Evolutionary conservation across 2,888 invertebrate genomes (phyloP).

Genomic region (Adela reaumurella): DNA sequence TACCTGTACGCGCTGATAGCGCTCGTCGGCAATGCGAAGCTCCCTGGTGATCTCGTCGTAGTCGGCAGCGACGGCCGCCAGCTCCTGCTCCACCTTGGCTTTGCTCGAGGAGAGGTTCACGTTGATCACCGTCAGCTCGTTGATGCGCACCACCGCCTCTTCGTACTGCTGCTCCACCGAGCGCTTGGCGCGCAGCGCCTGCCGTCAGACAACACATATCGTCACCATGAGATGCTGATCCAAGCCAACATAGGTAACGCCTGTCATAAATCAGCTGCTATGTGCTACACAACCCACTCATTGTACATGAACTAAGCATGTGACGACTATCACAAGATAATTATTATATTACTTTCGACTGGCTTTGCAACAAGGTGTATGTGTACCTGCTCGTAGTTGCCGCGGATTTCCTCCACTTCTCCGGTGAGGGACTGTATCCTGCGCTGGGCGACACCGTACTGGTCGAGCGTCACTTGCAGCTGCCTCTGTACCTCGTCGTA

Average conservation of each 20-base stretch:
- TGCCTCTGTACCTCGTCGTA: conserved; percentile 97
- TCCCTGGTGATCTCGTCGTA: conserved; percentile 98
- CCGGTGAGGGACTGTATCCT: conserved; percentile 87
- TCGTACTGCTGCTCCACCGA: conserved; percentile 85
- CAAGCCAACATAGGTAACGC: too few species aligned
- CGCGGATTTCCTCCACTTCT: conserved; percentile 94
- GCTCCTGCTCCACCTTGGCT: conserved; percentile 93
- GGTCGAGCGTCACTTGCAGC: conserved; percentile 92
- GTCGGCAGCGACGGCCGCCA: conserved; percentile 86
- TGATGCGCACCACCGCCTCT: conserved; percentile 88
- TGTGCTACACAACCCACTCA: too few species aligned
- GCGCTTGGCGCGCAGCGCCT: conserved; percentile 91
- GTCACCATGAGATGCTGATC: too few species aligned
- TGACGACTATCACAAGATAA: too few species aligned
- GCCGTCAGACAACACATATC: conserved; percentile 9
- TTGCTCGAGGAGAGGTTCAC: conserved; percentile 92
- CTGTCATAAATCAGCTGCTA: too few species aligned
- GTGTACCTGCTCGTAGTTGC: conserved; percentile 72
- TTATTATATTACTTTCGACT: too few species aligned
- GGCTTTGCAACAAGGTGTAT: too few species aligned
- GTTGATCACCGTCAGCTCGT: conserved; percentile 92
- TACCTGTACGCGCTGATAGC: conserved; percentile 88
- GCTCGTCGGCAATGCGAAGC: conserved; percentile 88
- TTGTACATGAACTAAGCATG: not conserved
- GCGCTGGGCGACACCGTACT: conserved; percentile 85